Evolutionary conservation across 2,797 vertebrate species (phyloP).

Genomic region (Onychomys arenicola): DNA sequence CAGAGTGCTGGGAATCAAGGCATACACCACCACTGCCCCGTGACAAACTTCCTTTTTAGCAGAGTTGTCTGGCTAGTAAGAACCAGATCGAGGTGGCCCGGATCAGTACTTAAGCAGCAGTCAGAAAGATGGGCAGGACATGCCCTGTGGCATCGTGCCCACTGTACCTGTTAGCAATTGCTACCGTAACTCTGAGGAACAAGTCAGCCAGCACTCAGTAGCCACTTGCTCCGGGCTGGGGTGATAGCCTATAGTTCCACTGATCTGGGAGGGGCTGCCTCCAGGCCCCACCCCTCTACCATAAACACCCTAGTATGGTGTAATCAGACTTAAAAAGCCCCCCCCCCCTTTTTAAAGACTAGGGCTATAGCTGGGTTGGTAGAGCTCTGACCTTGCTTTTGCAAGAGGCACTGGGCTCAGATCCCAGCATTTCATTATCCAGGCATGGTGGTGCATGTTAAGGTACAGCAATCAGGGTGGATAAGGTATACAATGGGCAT

Average conservation of each 20-base stretch:
- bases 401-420: background rate
- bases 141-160: too few relatives aligned
- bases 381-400: too few relatives aligned
- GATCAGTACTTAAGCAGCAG: background rate
- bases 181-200: background rate
- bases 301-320: background rate
- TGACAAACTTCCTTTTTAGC: background rate
- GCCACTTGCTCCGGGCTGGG: background rate
- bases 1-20: too few relatives aligned
- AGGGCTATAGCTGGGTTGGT: background rate
- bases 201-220: background rate
- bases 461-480: background rate
- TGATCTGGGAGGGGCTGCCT: background rate
- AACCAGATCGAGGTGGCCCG: background rate
- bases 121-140: background rate
- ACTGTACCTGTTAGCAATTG: background rate
- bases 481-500: background rate
- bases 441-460: too few relatives aligned
- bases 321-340: background rate
- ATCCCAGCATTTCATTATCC: background rate
- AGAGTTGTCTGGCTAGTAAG: background rate
- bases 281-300: background rate
- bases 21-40: too few relatives aligned
- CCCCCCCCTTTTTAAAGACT: background rate
- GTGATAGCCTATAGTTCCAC: background rate